Evolutionary conservation across 2,797 vertebrate species (phyloP).

Genomic region (Hozukius guyotensis): DNA sequence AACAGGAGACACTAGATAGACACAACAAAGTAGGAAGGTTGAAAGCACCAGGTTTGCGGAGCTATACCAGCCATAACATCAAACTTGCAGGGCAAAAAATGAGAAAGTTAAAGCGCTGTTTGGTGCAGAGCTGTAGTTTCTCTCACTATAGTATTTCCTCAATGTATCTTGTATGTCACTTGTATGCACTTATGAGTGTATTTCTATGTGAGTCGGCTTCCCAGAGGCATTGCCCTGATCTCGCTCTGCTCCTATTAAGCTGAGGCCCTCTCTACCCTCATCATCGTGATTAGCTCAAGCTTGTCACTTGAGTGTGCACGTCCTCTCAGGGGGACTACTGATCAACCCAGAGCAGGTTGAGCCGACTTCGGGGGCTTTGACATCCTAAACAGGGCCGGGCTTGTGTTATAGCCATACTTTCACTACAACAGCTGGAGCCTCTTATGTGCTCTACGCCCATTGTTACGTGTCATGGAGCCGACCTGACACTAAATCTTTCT

Average conservation of each 20-base stretch:
- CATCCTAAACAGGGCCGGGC: conserved; percentile 31
- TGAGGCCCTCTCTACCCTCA: conserved; percentile 48
- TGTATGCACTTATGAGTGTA: conserved; percentile 8
- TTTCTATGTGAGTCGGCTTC: conserved; percentile 27
- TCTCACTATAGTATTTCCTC: not conserved
- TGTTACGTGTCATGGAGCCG: conserved; percentile 1
- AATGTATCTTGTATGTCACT: not conserved
- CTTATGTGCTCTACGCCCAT: not conserved
- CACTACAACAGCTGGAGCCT: conserved; percentile 32
- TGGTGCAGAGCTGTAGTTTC: not conserved
- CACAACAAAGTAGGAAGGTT: not conserved
- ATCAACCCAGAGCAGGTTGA: conserved; percentile 50
- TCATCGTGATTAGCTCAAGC: conserved; percentile 68
- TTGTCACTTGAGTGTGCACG: conserved; percentile 57
- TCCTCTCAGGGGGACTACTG: conserved; percentile 46
- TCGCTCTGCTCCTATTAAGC: conserved; percentile 54
- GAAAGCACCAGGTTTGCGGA: not conserved
- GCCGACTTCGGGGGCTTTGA: conserved; percentile 13
- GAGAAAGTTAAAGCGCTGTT: not conserved
- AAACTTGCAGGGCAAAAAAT: not conserved
- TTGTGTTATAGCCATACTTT: conserved; percentile 24
- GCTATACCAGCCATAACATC: not conserved
- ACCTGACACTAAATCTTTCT: conserved; percentile 5
- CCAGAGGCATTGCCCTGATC: conserved; percentile 52
- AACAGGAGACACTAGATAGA: not conserved